Percentiles rank a stretch among this genome's conserved stretches.
Conservation (phyloP, 2,113 vertebrate genomes). For the Anhinga anhinga region DNA sequence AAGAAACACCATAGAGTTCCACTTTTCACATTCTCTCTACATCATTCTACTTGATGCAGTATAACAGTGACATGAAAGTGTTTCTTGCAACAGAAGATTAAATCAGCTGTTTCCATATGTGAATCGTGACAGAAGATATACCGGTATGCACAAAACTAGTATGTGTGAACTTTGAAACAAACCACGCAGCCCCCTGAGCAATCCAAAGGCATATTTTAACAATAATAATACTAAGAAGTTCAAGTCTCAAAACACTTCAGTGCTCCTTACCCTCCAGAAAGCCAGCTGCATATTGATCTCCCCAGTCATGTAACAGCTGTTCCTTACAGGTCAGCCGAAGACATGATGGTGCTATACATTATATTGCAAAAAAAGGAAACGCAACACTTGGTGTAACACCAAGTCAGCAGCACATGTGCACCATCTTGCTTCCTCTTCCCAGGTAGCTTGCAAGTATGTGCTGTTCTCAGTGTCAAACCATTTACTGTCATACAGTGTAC, state of each 20-base stretch:
- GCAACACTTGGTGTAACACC: too few relatives aligned
- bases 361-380: neutral
- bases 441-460: neutral
- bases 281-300: neutral
- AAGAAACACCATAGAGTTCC: neutral
- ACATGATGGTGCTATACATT: rapidly evolving
- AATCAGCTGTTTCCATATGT: neutral
- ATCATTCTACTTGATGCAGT: neutral
- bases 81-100: neutral
- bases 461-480: neutral
- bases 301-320: rapidly evolving
- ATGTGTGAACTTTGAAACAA: rapidly evolving
- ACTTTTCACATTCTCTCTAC: neutral
- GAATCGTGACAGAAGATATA: neutral
- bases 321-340: neutral
- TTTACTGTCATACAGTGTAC: neutral
- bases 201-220: neutral
- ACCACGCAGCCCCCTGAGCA: neutral
- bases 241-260: neutral
- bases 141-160: neutral
- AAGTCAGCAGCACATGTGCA: neutral
- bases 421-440: neutral
- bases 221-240: neutral
- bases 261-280: neutral
- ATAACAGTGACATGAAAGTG: neutral